These are phyloP conservation scores for Pristionchus entomophagus DNA, from an alignment of 2,888 invertebrate species.

Conservation along the genomic window DNA sequence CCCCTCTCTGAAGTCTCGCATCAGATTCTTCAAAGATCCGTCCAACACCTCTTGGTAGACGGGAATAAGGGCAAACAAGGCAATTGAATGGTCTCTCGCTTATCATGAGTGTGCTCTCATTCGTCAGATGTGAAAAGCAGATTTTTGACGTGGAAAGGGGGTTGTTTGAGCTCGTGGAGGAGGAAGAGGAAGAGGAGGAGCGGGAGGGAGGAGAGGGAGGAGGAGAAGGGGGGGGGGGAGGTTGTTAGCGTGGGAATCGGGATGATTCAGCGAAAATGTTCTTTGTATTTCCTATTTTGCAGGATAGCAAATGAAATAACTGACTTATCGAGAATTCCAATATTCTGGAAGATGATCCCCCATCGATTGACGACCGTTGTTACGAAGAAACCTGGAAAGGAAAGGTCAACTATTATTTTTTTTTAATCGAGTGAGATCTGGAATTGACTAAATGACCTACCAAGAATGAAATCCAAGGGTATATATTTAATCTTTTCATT, in stretches of 20 bases:
- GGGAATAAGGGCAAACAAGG: neutral
- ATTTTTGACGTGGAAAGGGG: constrained; percentile 20
- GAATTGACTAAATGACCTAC: neutral
- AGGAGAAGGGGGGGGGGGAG: too few species aligned
- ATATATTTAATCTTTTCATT: constrained; percentile 33
- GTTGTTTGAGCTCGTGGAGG: constrained; percentile 22
- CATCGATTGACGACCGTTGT: constrained; percentile 45
- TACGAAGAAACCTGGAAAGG: constrained; percentile 43
- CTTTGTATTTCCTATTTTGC: neutral
- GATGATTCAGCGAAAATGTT: neutral
- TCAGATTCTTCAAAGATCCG: neutral
- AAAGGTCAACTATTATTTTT: neutral
- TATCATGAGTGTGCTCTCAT: neutral
- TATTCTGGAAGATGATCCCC: constrained; percentile 48
- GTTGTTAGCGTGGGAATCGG: constrained; percentile 1
- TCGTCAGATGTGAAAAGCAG: neutral
- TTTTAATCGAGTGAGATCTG: neutral
- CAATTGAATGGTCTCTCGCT: neutral
- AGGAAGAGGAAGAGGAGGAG: too few species aligned
- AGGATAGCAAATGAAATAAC: neutral
- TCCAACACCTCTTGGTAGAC: neutral
- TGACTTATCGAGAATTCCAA: constrained; percentile 48
- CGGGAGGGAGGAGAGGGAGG: too few species aligned
- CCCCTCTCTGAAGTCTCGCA: neutral
- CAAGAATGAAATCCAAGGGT: constrained; percentile 45